These are phyloP conservation scores for Tragelaphus buxtoni DNA, from an alignment of 2,113 vertebrate genomes.

Conservation along the genomic window DNA sequence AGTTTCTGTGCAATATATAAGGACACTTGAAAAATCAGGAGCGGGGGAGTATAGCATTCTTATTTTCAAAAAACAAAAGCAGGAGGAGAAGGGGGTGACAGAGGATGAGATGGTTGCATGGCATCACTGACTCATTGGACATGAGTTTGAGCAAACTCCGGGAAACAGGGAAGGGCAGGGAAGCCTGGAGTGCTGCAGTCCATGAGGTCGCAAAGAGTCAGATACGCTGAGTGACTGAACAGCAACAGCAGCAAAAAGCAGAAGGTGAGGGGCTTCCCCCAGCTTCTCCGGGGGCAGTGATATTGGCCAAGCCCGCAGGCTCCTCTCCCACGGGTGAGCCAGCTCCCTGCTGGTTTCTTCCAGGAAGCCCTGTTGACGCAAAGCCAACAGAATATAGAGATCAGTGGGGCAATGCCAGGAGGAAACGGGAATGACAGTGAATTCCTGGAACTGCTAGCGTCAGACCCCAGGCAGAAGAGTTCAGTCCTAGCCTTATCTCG, in stretches of 20 bases:
- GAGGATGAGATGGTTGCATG: neutral
- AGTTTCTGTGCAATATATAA: neutral
- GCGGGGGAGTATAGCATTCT: neutral
- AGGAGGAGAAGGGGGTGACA: neutral
- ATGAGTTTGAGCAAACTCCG: neutral
- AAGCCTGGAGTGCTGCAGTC: neutral
- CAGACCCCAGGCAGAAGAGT: neutral
- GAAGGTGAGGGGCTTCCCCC: neutral
- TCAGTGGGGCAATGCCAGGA: neutral
- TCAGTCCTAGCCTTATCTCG: neutral
- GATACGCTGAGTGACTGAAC: fast-evolving
- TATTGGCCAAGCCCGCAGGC: neutral
- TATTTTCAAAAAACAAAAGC: neutral
- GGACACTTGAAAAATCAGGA: neutral
- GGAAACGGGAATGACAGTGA: neutral
- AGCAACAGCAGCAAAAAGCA: neutral
- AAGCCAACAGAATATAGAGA: neutral
- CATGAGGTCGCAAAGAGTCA: neutral
- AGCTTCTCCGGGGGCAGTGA: neutral
- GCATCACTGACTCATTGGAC: neutral
- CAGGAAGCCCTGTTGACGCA: neutral
- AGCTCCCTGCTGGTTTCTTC: neutral
- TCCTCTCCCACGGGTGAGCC: neutral
- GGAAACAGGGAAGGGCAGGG: fast-evolving
- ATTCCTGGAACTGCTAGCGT: neutral